phyloP scores from a whole-genome alignment of 1,140 invertebrate genomes.

The Panagrolaimus sp. region DNA sequence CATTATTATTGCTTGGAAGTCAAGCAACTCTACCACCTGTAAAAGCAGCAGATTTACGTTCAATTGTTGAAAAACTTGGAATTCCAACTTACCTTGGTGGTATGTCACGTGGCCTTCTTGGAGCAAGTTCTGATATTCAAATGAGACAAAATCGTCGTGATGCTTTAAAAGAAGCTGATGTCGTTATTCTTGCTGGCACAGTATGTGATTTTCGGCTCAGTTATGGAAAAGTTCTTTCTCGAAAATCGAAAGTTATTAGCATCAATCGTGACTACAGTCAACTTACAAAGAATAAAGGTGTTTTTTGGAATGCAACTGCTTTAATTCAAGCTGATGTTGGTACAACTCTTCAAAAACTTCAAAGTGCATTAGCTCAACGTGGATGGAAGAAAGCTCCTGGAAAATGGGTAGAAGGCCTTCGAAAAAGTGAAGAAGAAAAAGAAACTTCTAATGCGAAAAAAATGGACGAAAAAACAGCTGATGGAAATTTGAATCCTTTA shows the following conservation, averaged over 20 bases:
- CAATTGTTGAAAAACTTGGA: conserved; percentile 63
- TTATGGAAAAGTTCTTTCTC: conserved; percentile 65
- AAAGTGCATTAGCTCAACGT: conserved; percentile 43
- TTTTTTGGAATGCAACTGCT: conserved; percentile 67
- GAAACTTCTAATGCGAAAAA: conserved; percentile 63
- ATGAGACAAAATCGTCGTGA: conserved; percentile 65
- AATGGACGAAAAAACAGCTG: conserved; percentile 61
- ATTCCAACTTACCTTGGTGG: conserved; percentile 67
- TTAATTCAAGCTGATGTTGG: conserved; percentile 65
- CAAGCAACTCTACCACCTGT: conserved; percentile 65
- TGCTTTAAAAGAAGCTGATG: conserved; percentile 66
- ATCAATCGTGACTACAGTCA: conserved; percentile 65
- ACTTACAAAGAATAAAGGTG: conserved; percentile 65
- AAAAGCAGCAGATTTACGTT: conserved; percentile 60
- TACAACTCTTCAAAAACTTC: conserved; percentile 62
- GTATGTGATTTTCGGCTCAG: conserved; percentile 67
- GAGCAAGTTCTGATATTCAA: conserved; percentile 60
- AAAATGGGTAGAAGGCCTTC: conserved; percentile 63
- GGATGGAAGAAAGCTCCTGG: conserved; percentile 60
- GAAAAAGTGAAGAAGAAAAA: conserved; percentile 62
- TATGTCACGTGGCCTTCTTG: conserved; percentile 67
- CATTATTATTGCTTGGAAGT: conserved; percentile 66
- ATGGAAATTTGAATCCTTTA: conserved; percentile 65
- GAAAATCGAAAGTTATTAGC: conserved; percentile 65
- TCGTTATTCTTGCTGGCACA: conserved; percentile 66